These are phyloP conservation scores for Andrena marginata DNA, from an alignment of 2,888 invertebrate genomes.

Conservation along the genomic window DNA sequence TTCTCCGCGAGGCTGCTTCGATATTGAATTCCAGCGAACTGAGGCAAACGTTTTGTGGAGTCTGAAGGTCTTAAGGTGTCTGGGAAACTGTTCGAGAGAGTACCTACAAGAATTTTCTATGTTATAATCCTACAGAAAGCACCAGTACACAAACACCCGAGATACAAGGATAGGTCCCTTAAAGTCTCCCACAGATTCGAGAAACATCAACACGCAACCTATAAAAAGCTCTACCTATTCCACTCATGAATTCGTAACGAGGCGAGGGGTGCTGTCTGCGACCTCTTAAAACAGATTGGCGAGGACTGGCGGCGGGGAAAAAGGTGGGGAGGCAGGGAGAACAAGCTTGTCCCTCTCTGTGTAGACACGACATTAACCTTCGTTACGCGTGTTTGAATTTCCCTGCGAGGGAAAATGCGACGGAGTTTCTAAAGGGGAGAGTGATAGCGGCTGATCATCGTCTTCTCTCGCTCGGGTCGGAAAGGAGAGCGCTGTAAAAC, in stretches of 20 bases:
- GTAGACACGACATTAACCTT: slow-evolving; percentile 62
- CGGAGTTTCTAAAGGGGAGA: slow-evolving; percentile 35
- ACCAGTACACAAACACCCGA: not conserved
- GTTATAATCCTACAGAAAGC: not conserved
- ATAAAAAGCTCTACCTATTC: slow-evolving; percentile 42
- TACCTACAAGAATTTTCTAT: not conserved
- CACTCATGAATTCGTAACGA: slow-evolving; percentile 61
- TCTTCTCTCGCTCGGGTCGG: slow-evolving; percentile 18
- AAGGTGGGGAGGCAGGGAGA: slow-evolving; percentile 16
- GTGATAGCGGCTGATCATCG: slow-evolving; percentile 60
- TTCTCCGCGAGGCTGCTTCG: not conserved
- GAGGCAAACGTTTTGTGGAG: slow-evolving; percentile 37
- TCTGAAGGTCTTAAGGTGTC: slow-evolving; percentile 31
- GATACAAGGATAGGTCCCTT: no score
- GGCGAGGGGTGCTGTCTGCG: not conserved
- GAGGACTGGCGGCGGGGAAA: not conserved
- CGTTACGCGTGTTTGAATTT: slow-evolving; percentile 66
- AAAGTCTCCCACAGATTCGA: no score
- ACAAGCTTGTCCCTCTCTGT: slow-evolving; percentile 7
- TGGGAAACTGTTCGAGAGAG: slow-evolving; percentile 20
- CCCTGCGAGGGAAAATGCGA: slow-evolving; percentile 14
- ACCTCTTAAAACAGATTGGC: slow-evolving; percentile 48
- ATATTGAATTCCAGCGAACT: slow-evolving; percentile 3
- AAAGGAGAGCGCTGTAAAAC: slow-evolving; percentile 72
- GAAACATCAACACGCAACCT: not conserved